Evolutionary conservation across 2,797 vertebrate species (phyloP), one percentile per base, ranked within the genome.

Genomic region (Chaetophractus vellerosus): DNA sequence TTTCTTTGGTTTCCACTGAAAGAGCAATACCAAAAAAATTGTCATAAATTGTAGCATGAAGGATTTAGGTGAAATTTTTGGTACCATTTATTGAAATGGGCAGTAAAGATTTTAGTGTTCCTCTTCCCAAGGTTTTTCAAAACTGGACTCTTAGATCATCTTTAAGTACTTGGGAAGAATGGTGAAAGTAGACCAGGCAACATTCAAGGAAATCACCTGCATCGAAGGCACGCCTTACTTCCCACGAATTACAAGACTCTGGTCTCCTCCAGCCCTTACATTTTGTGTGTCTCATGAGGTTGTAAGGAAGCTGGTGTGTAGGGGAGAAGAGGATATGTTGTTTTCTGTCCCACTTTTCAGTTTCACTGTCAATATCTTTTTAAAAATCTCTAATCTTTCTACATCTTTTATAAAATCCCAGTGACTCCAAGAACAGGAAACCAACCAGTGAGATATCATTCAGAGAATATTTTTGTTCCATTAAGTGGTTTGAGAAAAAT

Each of bases 401-500:
- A 55, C 28, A 10, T 88, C 79, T 92, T 90, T 87, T 69, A 16
- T 66, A 57, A 93, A 85, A 36, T 80, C 26, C n/a, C 24, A 48
- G 9, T 92, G 61, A 55, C n/a, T 92, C 31, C 36, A 66, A 90
- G 59, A 38, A 63, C 38, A 92, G 82, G 7, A 91, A 80, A 75
- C 41, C 24, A 92, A 48, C n/a, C 79, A 93, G 2, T 6, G 64
- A 88, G 69, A 66, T 87, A 86, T 0, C 2, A 12, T 78, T 92
- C 82, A 92, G 72, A 93, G 50, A 90, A 38, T 88, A 82, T 95
- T 92, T 31, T 80, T 88, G 41, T 82, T 55, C 64, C 87, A 31
- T 87, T 68, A 82, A 93, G 36, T 92, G 41, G 21, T 91, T 96
- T 88, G 90, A 90, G 80, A 89, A 91, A 85, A 93, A 50, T 76